Evolutionary conservation across 1,140 invertebrate genomes (phyloP).

Genomic region (Apis florea): DNA sequence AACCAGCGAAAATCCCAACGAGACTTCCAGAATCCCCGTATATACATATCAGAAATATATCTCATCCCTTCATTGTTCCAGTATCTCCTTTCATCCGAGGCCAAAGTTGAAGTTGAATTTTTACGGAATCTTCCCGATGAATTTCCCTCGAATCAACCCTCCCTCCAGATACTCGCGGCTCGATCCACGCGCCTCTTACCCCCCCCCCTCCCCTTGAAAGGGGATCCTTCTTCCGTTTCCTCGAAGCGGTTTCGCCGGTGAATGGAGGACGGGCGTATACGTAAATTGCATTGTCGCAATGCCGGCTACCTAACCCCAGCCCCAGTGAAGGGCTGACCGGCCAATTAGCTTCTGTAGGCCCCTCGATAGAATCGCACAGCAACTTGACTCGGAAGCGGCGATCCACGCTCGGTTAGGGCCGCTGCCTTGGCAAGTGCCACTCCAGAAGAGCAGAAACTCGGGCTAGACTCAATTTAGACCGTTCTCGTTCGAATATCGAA

Average conservation of each 20-base stretch:
- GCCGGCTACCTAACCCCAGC: conserved; percentile 39
- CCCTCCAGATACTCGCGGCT: too few relatives aligned
- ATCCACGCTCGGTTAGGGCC: conserved; percentile 49
- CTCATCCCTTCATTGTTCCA: background rate
- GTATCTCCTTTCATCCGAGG: background rate
- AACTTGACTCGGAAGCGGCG: conserved; percentile 56
- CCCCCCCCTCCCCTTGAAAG: conserved; percentile 51
- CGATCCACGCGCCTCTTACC: background rate
- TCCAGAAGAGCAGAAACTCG: conserved; percentile 35
- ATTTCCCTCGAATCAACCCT: background rate
- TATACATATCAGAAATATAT: background rate
- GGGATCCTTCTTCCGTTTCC: conserved; percentile 58
- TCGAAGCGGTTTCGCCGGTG: conserved; percentile 51
- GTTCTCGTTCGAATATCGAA: conserved; percentile 53
- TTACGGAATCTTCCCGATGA: conserved; percentile 11
- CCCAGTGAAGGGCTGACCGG: conserved; percentile 60
- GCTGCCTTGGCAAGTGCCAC: conserved; percentile 43
- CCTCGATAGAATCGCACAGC: conserved; percentile 63
- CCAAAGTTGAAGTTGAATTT: conserved; percentile 23
- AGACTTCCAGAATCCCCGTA: background rate
- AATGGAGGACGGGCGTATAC: conserved; percentile 56
- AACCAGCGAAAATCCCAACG: background rate
- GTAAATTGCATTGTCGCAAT: conserved; percentile 65
- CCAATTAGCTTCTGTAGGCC: conserved; percentile 67
- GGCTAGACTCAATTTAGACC: conserved; percentile 53